phyloP scores from a whole-genome alignment of 2,113 vertebrate genomes.

The Xiphophorus couchianus region DNA sequence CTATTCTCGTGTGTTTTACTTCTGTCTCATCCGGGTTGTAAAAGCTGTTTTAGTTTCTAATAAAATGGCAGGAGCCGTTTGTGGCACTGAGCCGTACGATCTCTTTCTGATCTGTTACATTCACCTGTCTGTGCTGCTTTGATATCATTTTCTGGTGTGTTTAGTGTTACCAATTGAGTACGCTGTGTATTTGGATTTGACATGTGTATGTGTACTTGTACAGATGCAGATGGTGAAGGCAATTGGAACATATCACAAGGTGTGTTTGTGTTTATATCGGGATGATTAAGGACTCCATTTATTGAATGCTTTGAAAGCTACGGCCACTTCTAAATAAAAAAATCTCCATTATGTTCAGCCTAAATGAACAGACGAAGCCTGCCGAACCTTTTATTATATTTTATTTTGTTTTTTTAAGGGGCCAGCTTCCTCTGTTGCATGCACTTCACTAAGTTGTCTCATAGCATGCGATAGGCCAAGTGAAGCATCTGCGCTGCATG shows the following conservation, averaged over 20 bases:
- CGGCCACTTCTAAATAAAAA: conserved; percentile 15
- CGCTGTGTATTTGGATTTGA: conserved; percentile 65
- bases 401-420: background rate
- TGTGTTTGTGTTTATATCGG: conserved; percentile 57
- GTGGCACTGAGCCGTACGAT: conserved; percentile 18
- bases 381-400: conserved; percentile 19
- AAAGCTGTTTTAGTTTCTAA: conserved; percentile 39
- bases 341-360: conserved; percentile 76
- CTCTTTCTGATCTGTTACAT: conserved; percentile 7
- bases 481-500: background rate
- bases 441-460: conserved; percentile 54
- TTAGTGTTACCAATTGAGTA: conserved; percentile 25
- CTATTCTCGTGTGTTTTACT: conserved; percentile 31
- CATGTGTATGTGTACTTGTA: conserved; percentile 77
- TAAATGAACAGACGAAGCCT: conserved; percentile 28
- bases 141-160: conserved; percentile 19
- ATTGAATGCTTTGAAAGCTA: conserved; percentile 13
- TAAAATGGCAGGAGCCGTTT: conserved; percentile 44
- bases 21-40: conserved; percentile 39
- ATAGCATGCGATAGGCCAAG: conserved; percentile 25
- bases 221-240: conserved; percentile 84
- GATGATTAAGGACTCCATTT: conserved; percentile 28
- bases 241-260: conserved; percentile 80
- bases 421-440: conserved; percentile 65
- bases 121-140: conserved; percentile 13